phyloP scores from a whole-genome alignment of 2,888 invertebrate genomes.

The Frankliniella fusca region DNA sequence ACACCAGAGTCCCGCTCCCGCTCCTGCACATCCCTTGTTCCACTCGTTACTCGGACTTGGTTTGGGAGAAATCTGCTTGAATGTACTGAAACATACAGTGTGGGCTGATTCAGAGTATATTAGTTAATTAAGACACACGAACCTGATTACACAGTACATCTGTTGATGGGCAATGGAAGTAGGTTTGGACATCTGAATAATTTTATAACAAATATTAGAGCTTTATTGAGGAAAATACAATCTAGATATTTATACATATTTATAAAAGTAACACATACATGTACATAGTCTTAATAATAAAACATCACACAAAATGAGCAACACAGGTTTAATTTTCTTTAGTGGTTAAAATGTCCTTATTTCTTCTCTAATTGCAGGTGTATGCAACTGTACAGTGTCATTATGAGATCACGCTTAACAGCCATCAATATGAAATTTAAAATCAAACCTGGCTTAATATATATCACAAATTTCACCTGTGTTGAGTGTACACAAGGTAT shows the following conservation, averaged over 20 bases:
- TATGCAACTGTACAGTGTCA: neutral
- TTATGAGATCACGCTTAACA: neutral
- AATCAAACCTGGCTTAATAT: neutral
- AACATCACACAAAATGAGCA: constrained; percentile 15
- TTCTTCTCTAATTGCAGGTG: neutral
- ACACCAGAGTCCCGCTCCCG: no score
- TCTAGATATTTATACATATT: neutral
- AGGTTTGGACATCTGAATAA: neutral
- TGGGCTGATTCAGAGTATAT: no score
- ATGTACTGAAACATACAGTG: no score
- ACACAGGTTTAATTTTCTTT: neutral
- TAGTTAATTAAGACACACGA: no score
- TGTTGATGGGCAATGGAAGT: no score
- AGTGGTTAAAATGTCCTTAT: neutral
- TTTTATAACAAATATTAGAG: neutral
- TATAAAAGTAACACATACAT: neutral
- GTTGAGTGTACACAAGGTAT: neutral
- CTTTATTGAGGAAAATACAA: neutral
- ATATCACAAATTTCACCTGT: neutral
- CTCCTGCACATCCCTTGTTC: no score
- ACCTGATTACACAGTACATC: no score
- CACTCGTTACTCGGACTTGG: no score
- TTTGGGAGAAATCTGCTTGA: no score
- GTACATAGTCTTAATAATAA: neutral
- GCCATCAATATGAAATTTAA: neutral